These are phyloP conservation scores for Lordiphosa andalusiaca DNA, from an alignment of 2,888 invertebrate species.

Conservation along the genomic window DNA sequence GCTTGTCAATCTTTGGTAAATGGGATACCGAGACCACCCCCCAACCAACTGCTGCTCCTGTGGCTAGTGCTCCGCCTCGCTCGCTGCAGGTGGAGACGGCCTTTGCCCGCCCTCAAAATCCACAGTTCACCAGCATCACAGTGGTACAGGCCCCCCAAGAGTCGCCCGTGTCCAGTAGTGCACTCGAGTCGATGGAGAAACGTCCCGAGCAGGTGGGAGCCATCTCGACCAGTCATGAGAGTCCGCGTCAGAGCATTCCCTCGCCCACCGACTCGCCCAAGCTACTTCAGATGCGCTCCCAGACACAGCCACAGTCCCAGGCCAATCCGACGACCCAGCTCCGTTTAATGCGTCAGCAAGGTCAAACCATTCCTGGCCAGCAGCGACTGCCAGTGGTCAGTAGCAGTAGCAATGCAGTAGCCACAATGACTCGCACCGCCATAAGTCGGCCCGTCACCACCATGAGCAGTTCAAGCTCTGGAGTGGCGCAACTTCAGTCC, in stretches of 20 bases:
- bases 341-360: slow-evolving; percentile 50
- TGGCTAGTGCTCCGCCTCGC: slow-evolving; percentile 13
- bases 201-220: slow-evolving; percentile 91
- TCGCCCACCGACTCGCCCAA: slow-evolving; percentile 83
- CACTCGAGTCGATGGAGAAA: slow-evolving; percentile 76
- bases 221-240: slow-evolving; percentile 90
- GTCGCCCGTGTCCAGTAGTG: slow-evolving; percentile 76
- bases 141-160: slow-evolving; percentile 80
- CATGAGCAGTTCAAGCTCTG: slow-evolving; percentile 31
- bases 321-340: slow-evolving; percentile 66
- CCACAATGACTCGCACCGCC: slow-evolving; percentile 83
- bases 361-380: slow-evolving; percentile 29
- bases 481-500: slow-evolving; percentile 67
- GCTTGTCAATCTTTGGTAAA: slow-evolving; percentile 47
- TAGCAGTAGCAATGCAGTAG: slow-evolving; percentile 27
- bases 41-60: background rate
- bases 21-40: slow-evolving; percentile 43
- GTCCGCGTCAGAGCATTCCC: slow-evolving; percentile 84
- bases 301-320: slow-evolving; percentile 44
- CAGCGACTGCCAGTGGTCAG: slow-evolving; percentile 75
- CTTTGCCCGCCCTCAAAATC: slow-evolving; percentile 60
- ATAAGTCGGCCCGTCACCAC: slow-evolving; percentile 84
- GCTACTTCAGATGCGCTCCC: slow-evolving; percentile 81
- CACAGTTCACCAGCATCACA: slow-evolving; percentile 63
- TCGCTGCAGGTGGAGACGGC: slow-evolving; percentile 53